Conservation (phyloP, 2,888 invertebrate genomes). For the Dynastes hyllus region DNA sequence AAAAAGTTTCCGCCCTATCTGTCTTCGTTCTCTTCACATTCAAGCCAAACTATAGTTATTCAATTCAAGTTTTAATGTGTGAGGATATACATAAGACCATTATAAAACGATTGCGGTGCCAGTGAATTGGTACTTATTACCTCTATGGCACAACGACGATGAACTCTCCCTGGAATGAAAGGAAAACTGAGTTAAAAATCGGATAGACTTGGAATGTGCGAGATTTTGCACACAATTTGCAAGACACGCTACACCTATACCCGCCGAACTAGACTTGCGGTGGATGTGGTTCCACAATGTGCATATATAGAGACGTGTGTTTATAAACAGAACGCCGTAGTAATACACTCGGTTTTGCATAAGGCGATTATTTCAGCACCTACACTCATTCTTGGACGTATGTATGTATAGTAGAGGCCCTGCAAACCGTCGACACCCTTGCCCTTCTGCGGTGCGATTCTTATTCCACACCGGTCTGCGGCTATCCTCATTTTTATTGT, state of each 20-base stretch:
- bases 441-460: conserved; percentile 13
- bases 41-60: no score
- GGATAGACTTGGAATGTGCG: conserved; percentile 35
- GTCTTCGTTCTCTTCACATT: no score
- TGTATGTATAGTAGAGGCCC: conserved; percentile 18
- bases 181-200: conserved; percentile 54
- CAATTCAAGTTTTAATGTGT: no score
- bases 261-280: neutral
- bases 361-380: conserved; percentile 65
- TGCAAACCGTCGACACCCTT: neutral
- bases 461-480: conserved; percentile 58
- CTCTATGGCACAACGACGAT: no score
- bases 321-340: conserved; percentile 59
- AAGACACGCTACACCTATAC: conserved; percentile 58
- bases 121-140: no score
- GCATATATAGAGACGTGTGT: conserved; percentile 55
- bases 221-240: conserved; percentile 71
- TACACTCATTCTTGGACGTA: conserved; percentile 63
- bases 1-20: no score
- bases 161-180: neutral
- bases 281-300: neutral
- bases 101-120: no score
- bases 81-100: no score
- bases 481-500: conserved; percentile 64
- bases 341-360: conserved; percentile 61